Evolutionary conservation across 2,888 invertebrate genomes (phyloP), one percentile per base, ranked within the genome.

Genomic region (Miltochrista miniata): DNA sequence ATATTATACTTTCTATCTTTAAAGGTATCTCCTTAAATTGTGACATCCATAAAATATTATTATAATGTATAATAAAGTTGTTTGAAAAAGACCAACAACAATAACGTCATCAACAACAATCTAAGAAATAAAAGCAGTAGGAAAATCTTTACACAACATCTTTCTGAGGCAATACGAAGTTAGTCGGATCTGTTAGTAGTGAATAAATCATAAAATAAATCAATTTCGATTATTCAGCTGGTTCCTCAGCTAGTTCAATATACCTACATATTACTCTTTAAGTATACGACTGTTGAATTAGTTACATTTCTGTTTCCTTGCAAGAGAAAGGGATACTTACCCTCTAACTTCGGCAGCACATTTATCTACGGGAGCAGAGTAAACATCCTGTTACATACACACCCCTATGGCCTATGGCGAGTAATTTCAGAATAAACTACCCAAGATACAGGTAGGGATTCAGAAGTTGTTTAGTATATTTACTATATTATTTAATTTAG

Each of bases 291-390:
- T 29, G 12, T 35, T 10, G 1, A 40, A 18, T 43, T 37, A 15
- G 30, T 44, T 31, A 44, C 52, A 54, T 63, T 51, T 60, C 57
- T 37, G 29, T 51, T 45, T 45, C 42, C 49, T 59, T 48, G 43
- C 24, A 63, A 63, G 64, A 64, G 66, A 70, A 74, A 70, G 68
- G 69, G 59, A 64, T 56, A 71, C 66, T 72, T 63, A 73, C 74
- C 68, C 69, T 57, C 53, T 57, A 65, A 66, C 61, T 61, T 64
- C 68, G 61, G 59, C 61, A 61, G 64, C 65, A 72, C 71, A 79
- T 83, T 81, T 83, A 81, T 83, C 75, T 81, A 70, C 62, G 59
- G 68, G 64, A 79, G 79, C 72, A 73, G 76, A 69, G 77, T 74
- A 84, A 82, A 83, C 83, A 85, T 81, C 81, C 81, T 77, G 76